A percentile compares a stretch with the other conserved stretches of the same genome.
Evolutionary conservation across 2,888 invertebrate species (phyloP).

Genomic region (Acanthopleura granulata): DNA sequence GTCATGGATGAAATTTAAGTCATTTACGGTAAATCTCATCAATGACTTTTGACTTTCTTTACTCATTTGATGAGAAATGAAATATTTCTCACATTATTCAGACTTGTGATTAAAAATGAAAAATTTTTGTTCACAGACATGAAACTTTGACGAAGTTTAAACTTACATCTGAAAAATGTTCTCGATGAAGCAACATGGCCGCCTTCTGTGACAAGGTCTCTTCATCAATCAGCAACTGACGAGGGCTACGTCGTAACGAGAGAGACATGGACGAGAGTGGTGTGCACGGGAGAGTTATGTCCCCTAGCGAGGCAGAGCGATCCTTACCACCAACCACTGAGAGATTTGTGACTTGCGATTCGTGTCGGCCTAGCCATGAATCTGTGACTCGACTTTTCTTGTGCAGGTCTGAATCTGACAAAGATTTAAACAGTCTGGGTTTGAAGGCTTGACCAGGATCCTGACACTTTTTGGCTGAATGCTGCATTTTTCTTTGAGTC

Average conservation of each 20-base stretch:
- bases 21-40: too few species aligned
- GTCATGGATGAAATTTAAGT: too few species aligned
- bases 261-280: background rate
- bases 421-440: background rate
- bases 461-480: background rate
- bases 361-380: background rate
- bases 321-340: background rate
- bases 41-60: too few species aligned
- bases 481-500: background rate
- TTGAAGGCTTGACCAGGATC: background rate
- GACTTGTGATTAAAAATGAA: too few species aligned
- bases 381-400: background rate
- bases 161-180: constrained; percentile 17
- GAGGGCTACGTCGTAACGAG: constrained; percentile 12
- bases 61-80: too few species aligned
- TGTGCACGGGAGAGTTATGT: background rate
- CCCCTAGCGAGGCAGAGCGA: background rate
- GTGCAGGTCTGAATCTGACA: background rate
- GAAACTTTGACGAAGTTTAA: too few species aligned
- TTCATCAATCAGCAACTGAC: constrained; percentile 12
- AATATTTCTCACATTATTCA: too few species aligned
- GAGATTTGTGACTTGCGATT: background rate
- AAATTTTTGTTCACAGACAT: too few species aligned
- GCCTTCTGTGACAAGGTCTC: constrained; percentile 18
- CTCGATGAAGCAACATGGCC: constrained; percentile 4